phyloP scores from a whole-genome alignment of 2,113 vertebrate genomes.

The Corythoichthys haematopterus region DNA sequence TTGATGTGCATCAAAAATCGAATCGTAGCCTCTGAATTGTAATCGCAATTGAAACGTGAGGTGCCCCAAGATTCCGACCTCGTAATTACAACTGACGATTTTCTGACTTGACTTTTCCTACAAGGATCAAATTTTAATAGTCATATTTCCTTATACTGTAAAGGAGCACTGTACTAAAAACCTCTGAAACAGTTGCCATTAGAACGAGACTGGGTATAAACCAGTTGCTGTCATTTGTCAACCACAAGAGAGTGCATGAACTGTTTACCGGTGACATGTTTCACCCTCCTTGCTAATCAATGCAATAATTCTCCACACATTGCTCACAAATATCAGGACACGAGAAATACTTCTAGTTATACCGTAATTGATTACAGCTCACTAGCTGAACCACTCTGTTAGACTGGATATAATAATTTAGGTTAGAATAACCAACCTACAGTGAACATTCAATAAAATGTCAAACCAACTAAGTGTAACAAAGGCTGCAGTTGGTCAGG shows the following conservation, averaged over 20 bases:
- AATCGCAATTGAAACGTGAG: no score
- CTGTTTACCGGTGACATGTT: conserved; percentile 63
- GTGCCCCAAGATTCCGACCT: no score
- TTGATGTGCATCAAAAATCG: no score
- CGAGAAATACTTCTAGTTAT: conserved; percentile 51
- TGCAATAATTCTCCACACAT: conserved; percentile 58
- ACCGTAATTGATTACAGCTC: conserved; percentile 9
- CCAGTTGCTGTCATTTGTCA: conserved; percentile 67
- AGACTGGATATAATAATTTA: no score
- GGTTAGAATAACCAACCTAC: no score
- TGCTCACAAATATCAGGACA: conserved; percentile 56
- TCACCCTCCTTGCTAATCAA: conserved; percentile 41
- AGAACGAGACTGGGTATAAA: conserved; percentile 27
- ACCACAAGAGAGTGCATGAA: conserved; percentile 57
- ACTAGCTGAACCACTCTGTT: background rate
- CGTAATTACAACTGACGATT: no score
- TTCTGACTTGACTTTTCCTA: no score
- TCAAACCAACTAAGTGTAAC: background rate
- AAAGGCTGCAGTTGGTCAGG: background rate
- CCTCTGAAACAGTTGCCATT: conserved; percentile 29
- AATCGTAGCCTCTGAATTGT: no score
- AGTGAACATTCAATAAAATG: background rate
- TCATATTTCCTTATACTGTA: conserved; percentile 41
- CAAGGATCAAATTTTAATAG: no score
- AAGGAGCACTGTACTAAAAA: conserved; percentile 41